Evolutionary conservation across 2,113 vertebrate species (phyloP).

Genomic region (Phaetusa simplex): DNA sequence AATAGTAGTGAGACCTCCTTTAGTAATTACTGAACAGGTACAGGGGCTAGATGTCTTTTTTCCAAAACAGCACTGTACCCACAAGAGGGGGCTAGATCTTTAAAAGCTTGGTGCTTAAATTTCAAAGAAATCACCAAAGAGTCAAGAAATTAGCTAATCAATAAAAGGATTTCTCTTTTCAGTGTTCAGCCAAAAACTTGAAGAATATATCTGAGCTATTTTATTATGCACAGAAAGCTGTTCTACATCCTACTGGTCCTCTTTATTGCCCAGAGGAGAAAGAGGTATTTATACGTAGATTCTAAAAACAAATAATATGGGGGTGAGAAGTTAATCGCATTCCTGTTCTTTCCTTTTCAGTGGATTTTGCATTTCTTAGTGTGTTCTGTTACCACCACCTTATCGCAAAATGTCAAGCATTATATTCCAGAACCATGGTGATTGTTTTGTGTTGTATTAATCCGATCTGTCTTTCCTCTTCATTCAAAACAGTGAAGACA

Average conservation of each 20-base stretch:
- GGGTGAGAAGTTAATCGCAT: neutral
- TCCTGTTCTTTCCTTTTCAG: neutral
- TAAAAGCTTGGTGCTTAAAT: neutral
- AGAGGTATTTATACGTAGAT: constrained; percentile 81
- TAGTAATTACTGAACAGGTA: neutral
- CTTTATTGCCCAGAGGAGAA: constrained; percentile 98
- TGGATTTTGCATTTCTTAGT: neutral
- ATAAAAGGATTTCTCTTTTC: constrained; percentile 39
- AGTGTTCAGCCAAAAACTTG: constrained; percentile 99
- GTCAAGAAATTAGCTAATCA: neutral
- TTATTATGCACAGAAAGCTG: constrained; percentile 99
- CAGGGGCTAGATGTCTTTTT: neutral
- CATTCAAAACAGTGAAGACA: neutral
- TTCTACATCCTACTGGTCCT: constrained; percentile 96
- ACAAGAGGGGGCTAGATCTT: neutral
- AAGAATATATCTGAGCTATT: constrained; percentile 99
- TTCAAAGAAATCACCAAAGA: neutral
- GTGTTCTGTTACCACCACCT: neutral
- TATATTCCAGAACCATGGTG: neutral
- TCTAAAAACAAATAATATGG: neutral
- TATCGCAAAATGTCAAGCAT: neutral
- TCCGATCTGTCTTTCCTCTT: neutral
- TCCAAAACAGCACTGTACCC: neutral
- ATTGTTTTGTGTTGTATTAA: neutral
- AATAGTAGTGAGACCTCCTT: neutral